These are phyloP conservation scores for Archocentrus centrarchus DNA, from an alignment of 2,113 vertebrate genomes.

Conservation along the genomic window DNA sequence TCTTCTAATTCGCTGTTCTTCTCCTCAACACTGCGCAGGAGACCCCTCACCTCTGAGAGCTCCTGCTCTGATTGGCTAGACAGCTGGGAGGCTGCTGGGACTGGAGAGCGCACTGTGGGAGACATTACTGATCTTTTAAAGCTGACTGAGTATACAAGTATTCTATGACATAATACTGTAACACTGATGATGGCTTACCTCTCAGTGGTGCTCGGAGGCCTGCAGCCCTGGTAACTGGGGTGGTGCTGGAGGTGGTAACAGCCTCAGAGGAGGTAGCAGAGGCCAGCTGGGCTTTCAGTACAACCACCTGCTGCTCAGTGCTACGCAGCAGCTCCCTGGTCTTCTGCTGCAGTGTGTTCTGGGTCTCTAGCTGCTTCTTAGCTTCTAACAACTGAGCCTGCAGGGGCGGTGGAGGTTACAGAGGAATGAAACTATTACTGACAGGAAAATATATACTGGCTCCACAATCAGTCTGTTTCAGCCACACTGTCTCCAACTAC, in stretches of 20 bases:
- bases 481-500: neutral
- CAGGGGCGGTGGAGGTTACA: neutral
- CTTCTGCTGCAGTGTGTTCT: constrained; percentile 86
- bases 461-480: neutral
- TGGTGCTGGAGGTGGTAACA: constrained; percentile 72
- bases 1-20: constrained; percentile 88
- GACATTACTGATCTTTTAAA: neutral
- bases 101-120: constrained; percentile 47
- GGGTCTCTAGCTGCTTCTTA: constrained; percentile 91
- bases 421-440: neutral
- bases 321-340: constrained; percentile 93
- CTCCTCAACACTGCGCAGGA: constrained; percentile 87
- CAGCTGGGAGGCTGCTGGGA: constrained; percentile 54
- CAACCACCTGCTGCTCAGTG: constrained; percentile 87
- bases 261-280: constrained; percentile 81
- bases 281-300: constrained; percentile 68
- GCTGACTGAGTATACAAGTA: neutral
- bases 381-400: constrained; percentile 92
- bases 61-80: constrained; percentile 77
- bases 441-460: no score
- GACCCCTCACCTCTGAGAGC: constrained; percentile 85
- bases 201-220: constrained; percentile 58
- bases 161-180: neutral
- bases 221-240: constrained; percentile 47
- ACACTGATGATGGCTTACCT: constrained; percentile 43